Evolutionary conservation across 2,797 vertebrate genomes (phyloP).

Genomic region (Perdix hodgsoniae): DNA sequence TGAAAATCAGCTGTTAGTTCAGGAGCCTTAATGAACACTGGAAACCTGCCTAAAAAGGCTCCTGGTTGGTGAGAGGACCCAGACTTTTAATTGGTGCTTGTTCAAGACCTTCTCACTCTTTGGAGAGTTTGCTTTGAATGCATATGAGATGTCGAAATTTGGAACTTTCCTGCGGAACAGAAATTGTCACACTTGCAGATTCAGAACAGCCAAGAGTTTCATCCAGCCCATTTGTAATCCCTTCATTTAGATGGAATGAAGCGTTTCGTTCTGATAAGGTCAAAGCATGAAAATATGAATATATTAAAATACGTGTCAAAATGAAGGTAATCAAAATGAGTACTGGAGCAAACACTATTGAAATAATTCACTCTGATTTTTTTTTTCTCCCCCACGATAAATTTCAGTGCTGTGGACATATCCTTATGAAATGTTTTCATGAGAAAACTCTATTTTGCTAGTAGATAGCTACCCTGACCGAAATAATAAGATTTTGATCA

Average conservation of each 20-base stretch:
- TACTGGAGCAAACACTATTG: slow-evolving; percentile 66
- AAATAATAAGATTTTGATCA: slow-evolving; percentile 46
- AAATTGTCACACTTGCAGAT: slow-evolving; percentile 51
- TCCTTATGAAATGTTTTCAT: slow-evolving; percentile 53
- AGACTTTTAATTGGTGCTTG: slow-evolving; percentile 40
- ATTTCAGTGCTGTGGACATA: slow-evolving; percentile 28
- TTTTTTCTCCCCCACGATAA: neutral
- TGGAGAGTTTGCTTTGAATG: slow-evolving; percentile 24
- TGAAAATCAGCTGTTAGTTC: slow-evolving; percentile 8
- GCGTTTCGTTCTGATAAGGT: slow-evolving; percentile 67
- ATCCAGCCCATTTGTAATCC: slow-evolving; percentile 66
- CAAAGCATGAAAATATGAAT: slow-evolving; percentile 73
- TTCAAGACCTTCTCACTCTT: slow-evolving; percentile 45
- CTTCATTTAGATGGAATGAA: slow-evolving; percentile 74
- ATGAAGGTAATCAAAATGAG: slow-evolving; percentile 73
- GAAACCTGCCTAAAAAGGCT: slow-evolving; percentile 18
- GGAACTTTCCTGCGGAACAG: slow-evolving; percentile 40
- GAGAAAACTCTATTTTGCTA: slow-evolving; percentile 59
- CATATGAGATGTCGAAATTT: neutral
- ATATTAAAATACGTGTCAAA: slow-evolving; percentile 73
- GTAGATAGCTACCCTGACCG: slow-evolving; percentile 25
- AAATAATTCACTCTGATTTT: slow-evolving; percentile 23
- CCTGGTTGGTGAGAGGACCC: neutral
- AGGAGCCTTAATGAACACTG: slow-evolving; percentile 26
- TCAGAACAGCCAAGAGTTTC: slow-evolving; percentile 51